Evolutionary conservation across 1,140 invertebrate species (phyloP).

Genomic region (Polypedilum vanderplanki): DNA sequence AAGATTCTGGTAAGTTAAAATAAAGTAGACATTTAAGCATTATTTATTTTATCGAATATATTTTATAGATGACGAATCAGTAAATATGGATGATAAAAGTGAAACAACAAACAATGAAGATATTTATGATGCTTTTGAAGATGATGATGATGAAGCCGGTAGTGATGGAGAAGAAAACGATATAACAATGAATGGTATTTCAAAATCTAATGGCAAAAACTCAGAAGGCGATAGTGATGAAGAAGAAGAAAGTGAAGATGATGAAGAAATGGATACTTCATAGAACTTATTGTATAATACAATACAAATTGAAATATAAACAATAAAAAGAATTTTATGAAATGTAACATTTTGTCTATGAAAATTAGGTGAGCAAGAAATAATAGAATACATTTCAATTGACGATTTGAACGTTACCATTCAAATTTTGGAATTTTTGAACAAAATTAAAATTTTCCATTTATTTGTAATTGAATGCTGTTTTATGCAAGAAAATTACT

Average conservation of each 20-base stretch:
- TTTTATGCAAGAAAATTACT: too few species aligned
- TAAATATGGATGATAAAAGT: conserved; percentile 35
- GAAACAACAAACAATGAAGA: conserved; percentile 16
- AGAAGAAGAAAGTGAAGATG: too few species aligned
- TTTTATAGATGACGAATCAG: conserved; percentile 41
- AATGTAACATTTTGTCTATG: too few species aligned
- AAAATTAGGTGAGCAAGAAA: too few species aligned
- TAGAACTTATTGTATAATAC: neutral
- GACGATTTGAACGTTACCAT: too few species aligned
- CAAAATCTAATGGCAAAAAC: conserved; percentile 25
- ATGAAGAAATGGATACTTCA: conserved; percentile 1
- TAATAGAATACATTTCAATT: too few species aligned
- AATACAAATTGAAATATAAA: too few species aligned
- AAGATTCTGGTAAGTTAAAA: conserved; percentile 49
- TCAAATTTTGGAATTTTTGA: too few species aligned
- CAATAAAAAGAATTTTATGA: too few species aligned
- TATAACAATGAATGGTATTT: neutral
- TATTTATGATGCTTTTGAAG: conserved; percentile 15
- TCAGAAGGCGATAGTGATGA: neutral
- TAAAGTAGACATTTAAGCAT: neutral
- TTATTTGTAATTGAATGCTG: too few species aligned
- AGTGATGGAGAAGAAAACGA: neutral
- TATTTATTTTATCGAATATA: conserved; percentile 6
- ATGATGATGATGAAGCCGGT: neutral
- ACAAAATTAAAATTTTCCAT: too few species aligned